Conservation (phyloP, 2,113 vertebrate genomes). For the Notarius quadriscutis region DNA sequence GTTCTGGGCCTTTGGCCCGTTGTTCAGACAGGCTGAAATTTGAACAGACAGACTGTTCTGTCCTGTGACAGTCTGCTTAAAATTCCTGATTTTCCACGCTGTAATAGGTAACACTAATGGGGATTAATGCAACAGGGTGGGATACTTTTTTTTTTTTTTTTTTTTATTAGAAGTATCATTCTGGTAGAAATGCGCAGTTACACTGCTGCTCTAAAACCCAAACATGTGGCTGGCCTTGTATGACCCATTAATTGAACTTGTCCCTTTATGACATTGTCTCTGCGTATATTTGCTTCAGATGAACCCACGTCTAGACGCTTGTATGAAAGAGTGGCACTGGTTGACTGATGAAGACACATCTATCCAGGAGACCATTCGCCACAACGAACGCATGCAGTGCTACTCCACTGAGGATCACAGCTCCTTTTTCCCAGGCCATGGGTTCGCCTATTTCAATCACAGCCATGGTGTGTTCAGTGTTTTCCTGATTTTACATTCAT, state of each 20-base stretch:
- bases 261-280: neutral
- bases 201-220: neutral
- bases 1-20: too few relatives aligned
- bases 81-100: too few relatives aligned
- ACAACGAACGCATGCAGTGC: constrained; percentile 90
- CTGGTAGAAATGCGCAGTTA: neutral
- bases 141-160: too few relatives aligned
- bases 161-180: neutral
- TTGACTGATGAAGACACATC: constrained; percentile 85
- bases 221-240: neutral
- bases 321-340: constrained; percentile 92
- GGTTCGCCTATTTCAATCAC: constrained; percentile 84
- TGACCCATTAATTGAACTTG: neutral
- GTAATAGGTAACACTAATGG: too few relatives aligned
- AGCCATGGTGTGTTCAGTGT: constrained; percentile 71
- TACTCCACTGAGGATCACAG: constrained; percentile 80
- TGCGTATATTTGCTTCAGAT: constrained; percentile 70
- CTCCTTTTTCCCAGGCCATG: constrained; percentile 85
- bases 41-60: too few relatives aligned
- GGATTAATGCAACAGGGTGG: neutral
- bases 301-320: constrained; percentile 92
- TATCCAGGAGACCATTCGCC: constrained; percentile 84
- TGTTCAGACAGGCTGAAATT: too few relatives aligned
- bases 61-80: too few relatives aligned
- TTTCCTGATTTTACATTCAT: neutral